Percentiles rank a stretch among this genome's conserved stretches.
Conservation (phyloP, 2,888 invertebrate species). For the Endotricha flammealis region DNA sequence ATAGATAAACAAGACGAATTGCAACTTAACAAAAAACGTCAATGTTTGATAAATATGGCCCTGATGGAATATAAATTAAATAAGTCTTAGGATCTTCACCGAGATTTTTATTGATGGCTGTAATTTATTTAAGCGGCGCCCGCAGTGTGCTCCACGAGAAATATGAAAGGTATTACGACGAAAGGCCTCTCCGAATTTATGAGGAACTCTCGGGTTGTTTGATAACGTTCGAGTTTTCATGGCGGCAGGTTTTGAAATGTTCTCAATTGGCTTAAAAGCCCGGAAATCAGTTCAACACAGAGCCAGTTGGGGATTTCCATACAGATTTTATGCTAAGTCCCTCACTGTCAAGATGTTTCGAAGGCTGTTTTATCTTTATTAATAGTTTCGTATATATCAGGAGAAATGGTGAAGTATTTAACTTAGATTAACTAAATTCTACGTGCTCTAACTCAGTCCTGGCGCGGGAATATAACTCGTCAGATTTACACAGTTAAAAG, state of each 20-base stretch:
- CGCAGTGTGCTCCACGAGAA: conserved; percentile 71
- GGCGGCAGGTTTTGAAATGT: conserved; percentile 42
- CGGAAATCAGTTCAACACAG: conserved; percentile 34
- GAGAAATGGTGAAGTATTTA: no score
- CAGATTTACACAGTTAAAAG: no score
- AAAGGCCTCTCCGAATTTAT: conserved; percentile 75
- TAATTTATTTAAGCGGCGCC: conserved; percentile 76
- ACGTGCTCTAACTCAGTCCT: no score
- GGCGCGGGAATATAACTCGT: no score
- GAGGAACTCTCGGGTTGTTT: conserved; percentile 69
- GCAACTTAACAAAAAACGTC: conserved; percentile 38
- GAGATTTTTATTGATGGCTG: conserved; percentile 75
- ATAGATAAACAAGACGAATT: conserved; percentile 25
- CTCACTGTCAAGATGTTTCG: conserved; percentile 11
- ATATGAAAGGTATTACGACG: conserved; percentile 76
- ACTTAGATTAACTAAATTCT: no score
- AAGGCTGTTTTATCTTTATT: background rate
- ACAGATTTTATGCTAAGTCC: conserved; percentile 11
- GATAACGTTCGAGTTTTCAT: conserved; percentile 57
- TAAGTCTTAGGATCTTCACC: conserved; percentile 70
- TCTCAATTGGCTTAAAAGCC: conserved; percentile 48
- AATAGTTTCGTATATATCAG: background rate
- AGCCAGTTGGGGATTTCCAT: conserved; percentile 15
- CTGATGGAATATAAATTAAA: conserved; percentile 76
- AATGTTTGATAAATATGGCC: conserved; percentile 69